Percentiles rank a stretch among this genome's conserved stretches.
Conservation (phyloP, 2,888 invertebrate species). For the Chrysopilus asiliformis region DNA sequence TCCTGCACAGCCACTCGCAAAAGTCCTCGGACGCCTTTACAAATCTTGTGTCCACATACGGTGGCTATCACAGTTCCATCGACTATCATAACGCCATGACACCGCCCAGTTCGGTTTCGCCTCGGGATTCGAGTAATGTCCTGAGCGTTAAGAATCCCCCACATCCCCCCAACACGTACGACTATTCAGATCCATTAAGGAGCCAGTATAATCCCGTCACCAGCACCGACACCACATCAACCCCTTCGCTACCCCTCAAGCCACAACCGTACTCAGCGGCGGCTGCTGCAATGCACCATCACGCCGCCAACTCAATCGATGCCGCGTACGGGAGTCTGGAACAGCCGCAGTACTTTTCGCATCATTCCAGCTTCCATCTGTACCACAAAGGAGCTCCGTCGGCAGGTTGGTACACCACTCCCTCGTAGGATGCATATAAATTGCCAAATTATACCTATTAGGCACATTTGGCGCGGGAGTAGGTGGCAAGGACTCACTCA, state of each 20-base stretch:
- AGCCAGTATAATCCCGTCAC: constrained; percentile 33
- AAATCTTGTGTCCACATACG: constrained; percentile 43
- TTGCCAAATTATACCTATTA: constrained; percentile 14
- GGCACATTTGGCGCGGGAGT: neutral
- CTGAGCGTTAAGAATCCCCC: constrained; percentile 28
- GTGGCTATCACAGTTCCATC: constrained; percentile 49
- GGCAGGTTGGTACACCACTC: constrained; percentile 66
- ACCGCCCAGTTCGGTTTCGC: constrained; percentile 93
- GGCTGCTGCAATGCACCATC: constrained; percentile 48
- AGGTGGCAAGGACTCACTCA: too few species aligned
- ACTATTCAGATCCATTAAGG: constrained; percentile 52
- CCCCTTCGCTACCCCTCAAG: constrained; percentile 65
- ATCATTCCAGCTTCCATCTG: constrained; percentile 70
- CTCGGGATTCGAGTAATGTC: constrained; percentile 64
- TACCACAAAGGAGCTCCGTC: constrained; percentile 63
- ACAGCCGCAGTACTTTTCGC: constrained; percentile 76
- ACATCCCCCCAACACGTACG: constrained; percentile 36
- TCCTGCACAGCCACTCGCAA: constrained; percentile 39
- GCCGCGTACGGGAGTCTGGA: constrained; percentile 45
- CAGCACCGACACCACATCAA: constrained; percentile 43
- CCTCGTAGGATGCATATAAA: constrained; percentile 44
- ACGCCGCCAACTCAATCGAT: constrained; percentile 37
- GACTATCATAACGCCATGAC: constrained; percentile 92
- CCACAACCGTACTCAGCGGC: constrained; percentile 78
- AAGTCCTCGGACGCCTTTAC: constrained; percentile 45